Evolutionary conservation across 2,113 vertebrate species (phyloP), one percentile per base, ranked within the genome.

Genomic region (Oceanodroma tethys): DNA sequence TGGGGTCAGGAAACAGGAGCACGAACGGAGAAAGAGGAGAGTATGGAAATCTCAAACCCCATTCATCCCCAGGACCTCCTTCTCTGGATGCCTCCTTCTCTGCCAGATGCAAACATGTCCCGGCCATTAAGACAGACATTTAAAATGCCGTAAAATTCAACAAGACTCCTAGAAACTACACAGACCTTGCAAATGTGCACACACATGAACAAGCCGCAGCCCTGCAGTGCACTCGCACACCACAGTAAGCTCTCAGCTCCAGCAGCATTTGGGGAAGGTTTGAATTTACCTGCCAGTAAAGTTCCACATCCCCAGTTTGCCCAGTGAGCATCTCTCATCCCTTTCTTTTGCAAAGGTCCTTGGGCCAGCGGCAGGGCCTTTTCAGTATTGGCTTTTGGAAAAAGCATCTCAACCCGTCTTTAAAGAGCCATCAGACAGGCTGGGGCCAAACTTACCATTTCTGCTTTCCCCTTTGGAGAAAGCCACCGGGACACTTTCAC

Each of bases 211-310:
- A 30, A 30, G 14, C 10, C 2, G 0, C 45, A 75, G 74, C 27
- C n/a, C n/a, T 16, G 50, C 2, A 0, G 10, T 11, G 43, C 10
- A 32, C 65, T 16, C 3, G 19, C 13, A 20, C 47, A 4, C 13
- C 3, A 0, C 1, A 0, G 21, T 7, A 53, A 68, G 70, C 36
- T 30, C 29, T 59, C 3, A 0, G 66, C 59, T n/a, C 63, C 27
- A 22, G 75, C 60, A 48, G 56, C 7, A 1, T 34, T 12, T 62
- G 19, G 34, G 48, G 74, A 55, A 9, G 45, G 32, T 38, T n/a
- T 32, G 42, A 16, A 20, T 58, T 56, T 4, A 22, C 34, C 29
- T 20, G 29, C 62, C 43, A 27, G 50, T 30, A 6, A 63, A 73
- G 53, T 8, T 36, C 52, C 42, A 26, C 48, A 25, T 25, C 16